These are phyloP conservation scores for Podilymbus podiceps DNA, from an alignment of 2,113 vertebrate species.

Conservation along the genomic window DNA sequence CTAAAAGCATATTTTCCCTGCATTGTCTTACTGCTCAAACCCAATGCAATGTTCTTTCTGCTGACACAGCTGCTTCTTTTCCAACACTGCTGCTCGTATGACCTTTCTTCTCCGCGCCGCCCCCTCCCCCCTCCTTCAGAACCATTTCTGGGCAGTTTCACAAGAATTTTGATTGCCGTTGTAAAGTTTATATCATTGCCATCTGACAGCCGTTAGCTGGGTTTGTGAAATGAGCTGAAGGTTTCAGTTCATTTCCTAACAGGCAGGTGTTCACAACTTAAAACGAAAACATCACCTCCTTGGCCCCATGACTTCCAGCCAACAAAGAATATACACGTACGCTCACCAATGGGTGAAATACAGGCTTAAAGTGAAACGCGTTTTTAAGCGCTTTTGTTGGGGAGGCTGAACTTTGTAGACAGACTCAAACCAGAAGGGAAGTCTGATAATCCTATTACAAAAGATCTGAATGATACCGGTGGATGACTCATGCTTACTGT, in stretches of 20 bases:
- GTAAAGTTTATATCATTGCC: slow-evolving; percentile 23
- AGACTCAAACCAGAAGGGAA: background rate
- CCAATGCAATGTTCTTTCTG: background rate
- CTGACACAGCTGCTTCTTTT: slow-evolving; percentile 16
- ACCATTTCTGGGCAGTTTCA: slow-evolving; percentile 42
- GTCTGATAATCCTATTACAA: background rate
- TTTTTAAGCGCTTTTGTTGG: background rate
- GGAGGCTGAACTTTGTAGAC: background rate
- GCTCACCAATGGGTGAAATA: background rate
- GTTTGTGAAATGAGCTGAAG: background rate
- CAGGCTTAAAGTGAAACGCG: background rate
- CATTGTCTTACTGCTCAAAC: background rate
- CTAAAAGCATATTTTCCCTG: background rate
- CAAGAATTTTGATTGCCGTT: slow-evolving; percentile 32
- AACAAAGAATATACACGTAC: background rate
- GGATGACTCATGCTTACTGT: background rate
- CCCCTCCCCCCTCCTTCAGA: background rate
- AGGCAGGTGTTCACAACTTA: background rate
- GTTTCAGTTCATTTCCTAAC: background rate
- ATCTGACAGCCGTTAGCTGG: slow-evolving; percentile 19
- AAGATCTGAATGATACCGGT: background rate
- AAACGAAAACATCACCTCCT: background rate
- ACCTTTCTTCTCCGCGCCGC: background rate
- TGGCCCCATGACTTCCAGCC: background rate
- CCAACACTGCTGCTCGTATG: background rate